Base-by-base conservation (phyloP, 2,113 vertebrate species). In the Xyrauchen texanus region DNA sequence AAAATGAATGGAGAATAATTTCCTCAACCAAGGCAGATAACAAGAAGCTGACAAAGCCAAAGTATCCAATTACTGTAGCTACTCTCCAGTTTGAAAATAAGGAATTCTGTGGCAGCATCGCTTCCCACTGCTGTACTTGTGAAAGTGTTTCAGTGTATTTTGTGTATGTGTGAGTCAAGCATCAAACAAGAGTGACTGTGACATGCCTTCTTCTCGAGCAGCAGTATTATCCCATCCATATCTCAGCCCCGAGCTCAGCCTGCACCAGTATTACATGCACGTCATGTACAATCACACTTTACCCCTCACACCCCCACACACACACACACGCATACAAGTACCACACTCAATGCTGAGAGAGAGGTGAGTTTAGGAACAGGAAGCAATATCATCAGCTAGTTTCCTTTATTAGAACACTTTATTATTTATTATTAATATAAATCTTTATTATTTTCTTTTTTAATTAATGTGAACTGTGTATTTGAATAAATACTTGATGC, bases 281-380 rank as follows among this genome's bases (percentile, higher is more conserved):
- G 74, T 81, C 80, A 81, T 68, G 60, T 81, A 63, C 80, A 70
- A 71, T 81, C 73, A 81, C 73, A 57, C 42, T 76, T 63, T 52
- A 70, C 42, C 60, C 73, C 61, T 42, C 8, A 42, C 71, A 49
- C 47, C 4, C 47, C 4, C 47, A 49, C 47, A 49, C 47, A 49
- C 47, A 49, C 47, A 0, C 47, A 49, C 47, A 49, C 8, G 47
- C 47, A 49, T 7, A 49, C 47, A 34, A 34, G 21, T 34, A 34
- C 21, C 21, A 34, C 21, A 34, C 21, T 34, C 21, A 34, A 3
- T 34, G 21, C 21, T 34, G 21, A 34, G 21, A 34, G 21, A 34
- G 21, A 34, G 21, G 21, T 1, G 21, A 34, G 21, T 34, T 34
- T 34, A 34, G 21, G 21, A 34, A 34, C 21, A 34, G 21, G 3